Percentiles rank a stretch among this genome's conserved stretches.
phyloP scores from a whole-genome alignment of 2,797 vertebrate genomes.

The Falco berigora region DNA sequence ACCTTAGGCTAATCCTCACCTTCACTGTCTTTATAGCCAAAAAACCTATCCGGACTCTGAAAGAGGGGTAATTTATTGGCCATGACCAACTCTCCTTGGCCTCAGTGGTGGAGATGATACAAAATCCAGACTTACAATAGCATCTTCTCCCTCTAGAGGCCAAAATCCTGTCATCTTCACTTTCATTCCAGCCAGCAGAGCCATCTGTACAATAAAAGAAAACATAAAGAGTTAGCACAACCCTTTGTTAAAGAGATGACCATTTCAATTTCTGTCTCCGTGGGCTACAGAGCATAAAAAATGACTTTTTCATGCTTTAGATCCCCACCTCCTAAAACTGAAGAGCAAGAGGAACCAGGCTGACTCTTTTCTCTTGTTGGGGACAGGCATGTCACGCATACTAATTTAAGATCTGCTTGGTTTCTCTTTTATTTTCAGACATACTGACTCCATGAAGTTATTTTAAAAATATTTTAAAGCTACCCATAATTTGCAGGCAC shows the following conservation, averaged over 20 bases:
- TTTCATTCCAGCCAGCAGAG: background rate
- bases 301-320: background rate
- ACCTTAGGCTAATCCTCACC: background rate
- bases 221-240: background rate
- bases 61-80: background rate
- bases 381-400: background rate
- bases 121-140: background rate
- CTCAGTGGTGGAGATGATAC: background rate
- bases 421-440: background rate
- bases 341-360: background rate
- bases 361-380: background rate
- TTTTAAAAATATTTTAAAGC: background rate
- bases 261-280: background rate
- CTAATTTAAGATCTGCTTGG: background rate
- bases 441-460: background rate
- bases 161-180: background rate
- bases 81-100: background rate
- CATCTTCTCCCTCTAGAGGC: background rate
- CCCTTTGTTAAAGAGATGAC: background rate
- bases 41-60: background rate
- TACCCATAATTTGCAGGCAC: background rate
- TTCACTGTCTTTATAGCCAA: background rate
- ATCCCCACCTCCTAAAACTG: background rate
- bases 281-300: background rate
- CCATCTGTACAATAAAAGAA: background rate